A percentile compares a stretch with the other conserved stretches of the same genome.
These are phyloP conservation scores for Zaprionus lachaisei DNA, from an alignment of 1,140 invertebrate species.

Conservation along the genomic window DNA sequence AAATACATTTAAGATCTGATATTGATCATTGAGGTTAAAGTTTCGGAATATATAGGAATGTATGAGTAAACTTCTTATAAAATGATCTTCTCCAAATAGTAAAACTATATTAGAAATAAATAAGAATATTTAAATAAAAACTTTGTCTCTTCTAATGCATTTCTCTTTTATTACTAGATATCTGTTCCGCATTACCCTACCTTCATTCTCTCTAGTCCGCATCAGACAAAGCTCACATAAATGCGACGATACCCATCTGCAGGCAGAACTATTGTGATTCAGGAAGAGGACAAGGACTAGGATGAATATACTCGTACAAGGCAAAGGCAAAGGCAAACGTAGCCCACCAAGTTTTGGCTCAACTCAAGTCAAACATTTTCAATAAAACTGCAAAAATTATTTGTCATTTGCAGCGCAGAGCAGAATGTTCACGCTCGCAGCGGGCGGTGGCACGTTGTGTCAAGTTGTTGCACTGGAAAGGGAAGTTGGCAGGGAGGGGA, in stretches of 20 bases:
- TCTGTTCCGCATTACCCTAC: too few relatives aligned
- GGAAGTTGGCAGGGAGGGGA: background rate
- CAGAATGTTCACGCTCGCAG: constrained; percentile 18
- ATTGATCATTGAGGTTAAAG: too few relatives aligned
- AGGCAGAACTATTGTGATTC: background rate
- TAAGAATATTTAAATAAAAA: too few relatives aligned
- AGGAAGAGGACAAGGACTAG: background rate
- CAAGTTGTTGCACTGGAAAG: background rate
- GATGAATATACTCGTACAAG: constrained; percentile 1
- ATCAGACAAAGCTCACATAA: constrained; percentile 8
- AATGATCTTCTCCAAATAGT: too few relatives aligned
- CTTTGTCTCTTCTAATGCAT: too few relatives aligned
- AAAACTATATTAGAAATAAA: too few relatives aligned
- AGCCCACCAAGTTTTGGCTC: constrained; percentile 50
- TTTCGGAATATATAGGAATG: too few relatives aligned
- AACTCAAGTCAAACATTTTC: constrained; percentile 80
- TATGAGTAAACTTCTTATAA: too few relatives aligned
- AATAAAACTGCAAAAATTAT: constrained; percentile 82
- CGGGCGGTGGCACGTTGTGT: background rate
- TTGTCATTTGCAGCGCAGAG: constrained; percentile 58
- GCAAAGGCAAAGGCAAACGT: constrained; percentile 25
- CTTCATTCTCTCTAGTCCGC: background rate
- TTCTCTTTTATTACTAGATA: too few relatives aligned
- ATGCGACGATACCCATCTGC: constrained; percentile 9
- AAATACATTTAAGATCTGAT: too few relatives aligned